Percentiles rank a stretch among this genome's conserved stretches.
Conservation (phyloP, 2,888 invertebrate species). For the Formica aserva region DNA sequence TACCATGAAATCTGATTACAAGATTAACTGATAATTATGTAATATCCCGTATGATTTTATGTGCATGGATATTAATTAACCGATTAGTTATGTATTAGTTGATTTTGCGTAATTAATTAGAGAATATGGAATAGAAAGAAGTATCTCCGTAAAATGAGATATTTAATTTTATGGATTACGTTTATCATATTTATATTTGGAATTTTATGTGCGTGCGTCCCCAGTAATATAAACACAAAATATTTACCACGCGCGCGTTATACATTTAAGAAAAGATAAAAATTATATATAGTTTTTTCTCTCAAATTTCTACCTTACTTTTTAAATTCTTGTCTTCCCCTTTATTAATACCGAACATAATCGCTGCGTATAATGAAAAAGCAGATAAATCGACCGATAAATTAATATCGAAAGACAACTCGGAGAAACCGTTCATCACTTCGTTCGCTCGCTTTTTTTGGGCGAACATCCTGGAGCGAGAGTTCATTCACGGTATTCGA, state of each 20-base stretch:
- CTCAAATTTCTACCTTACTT: not conserved
- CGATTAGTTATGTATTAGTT: not conserved
- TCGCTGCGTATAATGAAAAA: not conserved
- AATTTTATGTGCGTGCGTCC: not conserved
- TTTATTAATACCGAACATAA: not conserved
- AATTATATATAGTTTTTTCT: not conserved
- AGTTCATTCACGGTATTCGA: conserved; percentile 1
- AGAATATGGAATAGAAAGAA: not conserved
- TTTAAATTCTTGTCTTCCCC: not conserved
- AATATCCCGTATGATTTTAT: not conserved
- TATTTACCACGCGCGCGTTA: not conserved
- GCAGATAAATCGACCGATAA: not conserved
- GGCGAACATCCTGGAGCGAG: not conserved
- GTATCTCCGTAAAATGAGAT: not conserved
- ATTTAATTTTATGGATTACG: conserved; percentile 2
- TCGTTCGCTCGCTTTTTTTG: not conserved
- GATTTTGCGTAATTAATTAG: not conserved
- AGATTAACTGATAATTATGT: not conserved
- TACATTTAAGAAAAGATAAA: too few species aligned
- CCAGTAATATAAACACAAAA: not conserved
- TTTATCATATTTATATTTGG: not conserved
- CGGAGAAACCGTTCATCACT: not conserved
- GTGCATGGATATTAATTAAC: conserved; percentile 1
- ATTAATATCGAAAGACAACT: not conserved
- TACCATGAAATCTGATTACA: not conserved